These are phyloP conservation scores for Arrhopalites spinosus DNA, from an alignment of 2,888 invertebrate genomes.

Conservation along the genomic window DNA sequence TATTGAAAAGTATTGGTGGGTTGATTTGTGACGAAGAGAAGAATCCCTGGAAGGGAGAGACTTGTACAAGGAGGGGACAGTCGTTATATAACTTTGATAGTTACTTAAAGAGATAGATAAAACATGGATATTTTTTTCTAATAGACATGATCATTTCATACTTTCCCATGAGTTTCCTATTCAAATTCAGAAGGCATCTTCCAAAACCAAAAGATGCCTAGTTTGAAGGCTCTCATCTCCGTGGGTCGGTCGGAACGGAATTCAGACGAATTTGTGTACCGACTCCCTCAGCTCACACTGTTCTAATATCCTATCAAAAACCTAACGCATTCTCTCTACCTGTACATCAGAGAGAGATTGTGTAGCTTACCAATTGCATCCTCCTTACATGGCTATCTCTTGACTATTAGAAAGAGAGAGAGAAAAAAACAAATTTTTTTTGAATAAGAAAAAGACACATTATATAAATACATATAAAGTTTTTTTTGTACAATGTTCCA, in stretches of 20 bases:
- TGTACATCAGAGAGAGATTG: neutral
- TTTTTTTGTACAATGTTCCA: neutral
- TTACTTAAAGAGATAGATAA: slow-evolving; percentile 8
- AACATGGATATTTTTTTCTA: slow-evolving; percentile 31
- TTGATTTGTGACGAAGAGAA: no score
- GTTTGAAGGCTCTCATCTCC: neutral
- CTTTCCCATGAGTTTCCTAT: slow-evolving; percentile 36
- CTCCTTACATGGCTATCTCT: neutral
- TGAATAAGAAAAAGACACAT: no score
- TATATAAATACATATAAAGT: no score
- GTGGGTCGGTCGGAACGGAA: slow-evolving; percentile 20
- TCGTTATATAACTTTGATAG: neutral
- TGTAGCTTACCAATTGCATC: neutral
- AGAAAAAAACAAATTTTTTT: neutral
- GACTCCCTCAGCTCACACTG: slow-evolving; percentile 15
- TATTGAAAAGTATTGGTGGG: no score
- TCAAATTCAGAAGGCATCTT: slow-evolving; percentile 40
- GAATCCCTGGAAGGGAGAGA: no score
- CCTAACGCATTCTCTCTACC: neutral
- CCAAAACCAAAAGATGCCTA: no score
- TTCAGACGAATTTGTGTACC: slow-evolving; percentile 31
- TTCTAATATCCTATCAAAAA: neutral
- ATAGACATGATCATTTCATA: slow-evolving; percentile 35
- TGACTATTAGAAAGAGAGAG: no score
- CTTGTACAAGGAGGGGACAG: no score